phyloP scores from a whole-genome alignment of 2,888 invertebrate species.

The Dromius quadrimaculatus region DNA sequence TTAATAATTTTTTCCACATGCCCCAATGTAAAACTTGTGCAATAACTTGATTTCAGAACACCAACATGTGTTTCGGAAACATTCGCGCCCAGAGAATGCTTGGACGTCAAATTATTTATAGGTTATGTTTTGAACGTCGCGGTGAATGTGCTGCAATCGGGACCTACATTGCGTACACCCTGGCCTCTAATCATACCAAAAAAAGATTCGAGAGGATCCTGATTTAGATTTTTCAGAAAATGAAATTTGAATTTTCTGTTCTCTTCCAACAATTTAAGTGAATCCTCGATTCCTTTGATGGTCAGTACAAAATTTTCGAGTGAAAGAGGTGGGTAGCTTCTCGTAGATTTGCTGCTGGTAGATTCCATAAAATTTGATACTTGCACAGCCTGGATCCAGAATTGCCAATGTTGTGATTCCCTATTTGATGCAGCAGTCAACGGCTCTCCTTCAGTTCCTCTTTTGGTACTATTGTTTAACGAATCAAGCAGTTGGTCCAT shows the following conservation, averaged over 20 bases:
- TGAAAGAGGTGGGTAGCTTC: not conserved
- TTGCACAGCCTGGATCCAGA: slow-evolving; percentile 3
- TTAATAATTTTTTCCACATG: too few species aligned
- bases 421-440: not conserved
- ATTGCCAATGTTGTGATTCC: not conserved
- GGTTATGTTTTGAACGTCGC: too few species aligned
- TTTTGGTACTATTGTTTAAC: not conserved
- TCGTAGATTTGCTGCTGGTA: not conserved
- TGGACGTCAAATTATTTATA: not conserved
- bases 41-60: too few species aligned
- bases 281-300: not conserved
- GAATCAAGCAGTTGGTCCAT: not conserved
- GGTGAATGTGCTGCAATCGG: not conserved
- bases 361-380: not conserved
- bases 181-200: not conserved
- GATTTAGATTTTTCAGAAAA: not conserved
- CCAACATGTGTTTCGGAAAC: too few species aligned
- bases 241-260: not conserved
- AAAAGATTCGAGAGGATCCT: not conserved
- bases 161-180: not conserved
- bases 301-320: not conserved
- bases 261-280: not conserved
- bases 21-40: too few species aligned
- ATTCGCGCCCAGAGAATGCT: not conserved
- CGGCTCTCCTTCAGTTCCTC: not conserved